Base-by-base conservation (phyloP, 2,797 vertebrate species). In the Phrynocephalus forsythii region DNA sequence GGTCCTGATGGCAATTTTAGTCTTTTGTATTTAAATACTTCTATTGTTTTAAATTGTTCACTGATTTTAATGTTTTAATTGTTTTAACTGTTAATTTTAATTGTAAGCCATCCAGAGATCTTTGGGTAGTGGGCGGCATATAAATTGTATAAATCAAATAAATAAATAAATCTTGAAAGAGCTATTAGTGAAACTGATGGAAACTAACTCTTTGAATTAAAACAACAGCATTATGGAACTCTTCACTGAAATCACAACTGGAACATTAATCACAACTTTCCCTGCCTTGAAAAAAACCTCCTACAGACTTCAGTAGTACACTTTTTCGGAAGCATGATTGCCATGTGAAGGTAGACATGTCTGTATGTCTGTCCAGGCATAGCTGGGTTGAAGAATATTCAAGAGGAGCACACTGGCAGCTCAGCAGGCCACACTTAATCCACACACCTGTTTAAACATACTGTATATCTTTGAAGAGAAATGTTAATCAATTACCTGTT, bases 401-500 rank as follows among this genome's bases (percentile, higher is more conserved):
- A 63, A 18, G 60, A 63, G 18, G 60, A 63, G 20, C 60, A 60
- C 60, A 63, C 60, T 20, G 0, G 18, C 20, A 3, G 15, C 5
- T 20, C 60, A 5, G 18, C 60, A 63, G 60, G 60, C 60, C 60
- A 63, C 60, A 63, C 60, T 20, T 63, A 63, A 18, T 63, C 18
- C 60, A 63, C 60, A 78, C 6, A 56, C 6, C 8, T 67, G 28
- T 86, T 79, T 38, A 86, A 82, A 60, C 6, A 86, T 13, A 73
- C 38, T 44, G 38, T 44, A 5, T 3, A 63, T 26, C 33, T 73
- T 63, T 85, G 68, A 76, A 88, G 0, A 15, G n/a, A 2, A 50
- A 6, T 86, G 26, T 18, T 73, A 88, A 24, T 5, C 71, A 91
- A 89, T 93, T 94, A 99, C 99, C 98, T 99, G 98, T 95, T 99